Evolutionary conservation across 2,797 vertebrate species (phyloP).

Genomic region (Crax fasciolata): DNA sequence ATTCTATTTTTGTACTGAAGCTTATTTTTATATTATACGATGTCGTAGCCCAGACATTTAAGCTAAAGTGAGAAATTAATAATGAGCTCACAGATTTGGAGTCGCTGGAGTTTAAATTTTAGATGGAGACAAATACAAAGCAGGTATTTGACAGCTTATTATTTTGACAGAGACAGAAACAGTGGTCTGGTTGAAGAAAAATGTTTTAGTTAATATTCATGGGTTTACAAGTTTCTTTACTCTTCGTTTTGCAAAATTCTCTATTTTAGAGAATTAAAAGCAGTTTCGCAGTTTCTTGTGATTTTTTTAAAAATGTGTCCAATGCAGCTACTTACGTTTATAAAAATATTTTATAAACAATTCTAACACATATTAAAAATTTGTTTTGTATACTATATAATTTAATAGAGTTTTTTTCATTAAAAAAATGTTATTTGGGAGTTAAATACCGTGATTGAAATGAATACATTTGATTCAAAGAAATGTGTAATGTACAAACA

Average conservation of each 20-base stretch:
- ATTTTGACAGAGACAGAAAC: not conserved
- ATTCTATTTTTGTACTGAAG: not conserved
- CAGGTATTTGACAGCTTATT: not conserved
- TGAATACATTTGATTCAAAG: not conserved
- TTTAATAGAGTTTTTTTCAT: not conserved
- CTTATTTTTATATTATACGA: not conserved
- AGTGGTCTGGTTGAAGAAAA: not conserved
- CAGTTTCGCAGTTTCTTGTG: not conserved
- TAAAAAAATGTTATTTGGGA: not conserved
- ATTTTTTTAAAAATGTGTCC: not conserved
- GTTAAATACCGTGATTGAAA: not conserved
- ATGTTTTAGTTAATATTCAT: not conserved
- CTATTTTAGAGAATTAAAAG: not conserved
- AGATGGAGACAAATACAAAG: not conserved
- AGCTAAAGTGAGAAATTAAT: not conserved
- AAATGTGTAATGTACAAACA: not conserved
- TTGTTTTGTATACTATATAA: not conserved
- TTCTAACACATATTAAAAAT: not conserved
- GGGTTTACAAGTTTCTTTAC: not conserved
- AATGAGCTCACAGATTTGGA: not conserved
- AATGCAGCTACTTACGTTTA: not conserved
- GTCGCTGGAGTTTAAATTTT: not conserved
- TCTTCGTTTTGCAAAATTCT: not conserved
- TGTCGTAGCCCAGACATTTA: not conserved
- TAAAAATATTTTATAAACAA: not conserved